Conservation (phyloP, 2,797 vertebrate species). For the Selene dorsalis region DNA sequence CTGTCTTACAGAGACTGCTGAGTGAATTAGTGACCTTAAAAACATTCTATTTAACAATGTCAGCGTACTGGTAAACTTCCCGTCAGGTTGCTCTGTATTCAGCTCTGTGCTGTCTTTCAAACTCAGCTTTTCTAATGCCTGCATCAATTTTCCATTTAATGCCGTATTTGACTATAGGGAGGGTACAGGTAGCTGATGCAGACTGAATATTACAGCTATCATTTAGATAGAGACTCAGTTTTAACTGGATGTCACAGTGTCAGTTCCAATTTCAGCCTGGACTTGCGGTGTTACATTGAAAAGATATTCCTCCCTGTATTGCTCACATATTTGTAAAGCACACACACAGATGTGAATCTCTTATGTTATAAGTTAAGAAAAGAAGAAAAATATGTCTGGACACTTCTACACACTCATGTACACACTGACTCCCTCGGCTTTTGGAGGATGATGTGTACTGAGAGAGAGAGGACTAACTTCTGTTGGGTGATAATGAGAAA, state of each 20-base stretch:
- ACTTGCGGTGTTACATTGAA: slow-evolving; percentile 10
- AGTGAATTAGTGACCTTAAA: background rate
- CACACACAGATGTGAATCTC: background rate
- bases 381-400: background rate
- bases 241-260: slow-evolving; percentile 43
- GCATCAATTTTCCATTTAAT: slow-evolving; percentile 29
- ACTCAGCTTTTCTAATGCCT: slow-evolving; percentile 30
- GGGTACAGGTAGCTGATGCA: slow-evolving; percentile 11
- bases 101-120: background rate
- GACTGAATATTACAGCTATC: slow-evolving; percentile 36
- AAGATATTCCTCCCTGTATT: background rate
- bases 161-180: slow-evolving; percentile 4
- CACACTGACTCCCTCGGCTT: background rate
- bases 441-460: slow-evolving; percentile 18
- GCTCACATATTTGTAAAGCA: background rate
- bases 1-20: background rate
- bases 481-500: slow-evolving; percentile 43
- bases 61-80: background rate
- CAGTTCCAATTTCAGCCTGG: slow-evolving; percentile 15
- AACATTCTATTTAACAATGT: background rate
- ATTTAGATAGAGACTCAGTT: slow-evolving; percentile 15
- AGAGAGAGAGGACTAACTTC: too few species aligned
- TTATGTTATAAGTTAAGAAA: too few species aligned
- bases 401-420: background rate
- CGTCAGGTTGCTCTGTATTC: slow-evolving; percentile 6